These are phyloP conservation scores for Hydractinia echinata DNA, from an alignment of 30 jellyfish, hydroid and myxozoan species.

Conservation along the genomic window DNA sequence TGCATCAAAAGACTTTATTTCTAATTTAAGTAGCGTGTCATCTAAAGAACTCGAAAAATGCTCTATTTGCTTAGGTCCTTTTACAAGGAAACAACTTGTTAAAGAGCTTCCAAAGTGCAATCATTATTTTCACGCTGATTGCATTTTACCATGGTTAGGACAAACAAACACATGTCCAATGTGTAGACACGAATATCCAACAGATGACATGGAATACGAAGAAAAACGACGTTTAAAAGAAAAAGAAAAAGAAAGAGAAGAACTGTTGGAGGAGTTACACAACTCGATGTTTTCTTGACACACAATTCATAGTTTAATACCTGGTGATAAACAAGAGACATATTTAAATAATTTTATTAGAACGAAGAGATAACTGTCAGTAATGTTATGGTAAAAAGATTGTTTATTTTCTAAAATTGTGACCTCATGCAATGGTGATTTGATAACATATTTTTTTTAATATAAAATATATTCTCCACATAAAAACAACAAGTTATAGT, in stretches of 20 bases:
- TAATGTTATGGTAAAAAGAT: too few relatives aligned
- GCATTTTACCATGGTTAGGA: conserved; percentile 77
- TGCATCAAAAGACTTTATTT: conserved; percentile 64
- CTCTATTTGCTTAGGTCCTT: conserved; percentile 59
- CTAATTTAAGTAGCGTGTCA: conserved; percentile 51
- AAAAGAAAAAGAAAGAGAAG: conserved; percentile 49
- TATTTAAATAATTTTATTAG: too few relatives aligned
- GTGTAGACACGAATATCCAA: conserved; percentile 85
- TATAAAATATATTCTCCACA: too few relatives aligned
- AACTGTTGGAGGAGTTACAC: conserved; percentile 30
- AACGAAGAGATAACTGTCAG: too few relatives aligned
- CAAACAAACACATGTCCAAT: conserved; percentile 90
- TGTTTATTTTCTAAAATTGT: too few relatives aligned
- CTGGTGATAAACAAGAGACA: too few relatives aligned
- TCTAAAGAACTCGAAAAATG: conserved; percentile 37
- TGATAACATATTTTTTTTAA: too few relatives aligned
- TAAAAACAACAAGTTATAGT: too few relatives aligned
- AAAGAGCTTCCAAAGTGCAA: conserved; percentile 61
- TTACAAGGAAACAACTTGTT: conserved; percentile 36
- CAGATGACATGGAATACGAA: conserved; percentile 84
- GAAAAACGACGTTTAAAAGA: conserved; percentile 59
- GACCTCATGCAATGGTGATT: too few relatives aligned
- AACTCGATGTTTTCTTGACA: conserved; percentile 33
- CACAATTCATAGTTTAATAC: too few relatives aligned
- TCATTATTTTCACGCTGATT: conserved; percentile 75